phyloP scores from a whole-genome alignment of 1,140 invertebrate species.

The Thaumetopoea pityocampa region DNA sequence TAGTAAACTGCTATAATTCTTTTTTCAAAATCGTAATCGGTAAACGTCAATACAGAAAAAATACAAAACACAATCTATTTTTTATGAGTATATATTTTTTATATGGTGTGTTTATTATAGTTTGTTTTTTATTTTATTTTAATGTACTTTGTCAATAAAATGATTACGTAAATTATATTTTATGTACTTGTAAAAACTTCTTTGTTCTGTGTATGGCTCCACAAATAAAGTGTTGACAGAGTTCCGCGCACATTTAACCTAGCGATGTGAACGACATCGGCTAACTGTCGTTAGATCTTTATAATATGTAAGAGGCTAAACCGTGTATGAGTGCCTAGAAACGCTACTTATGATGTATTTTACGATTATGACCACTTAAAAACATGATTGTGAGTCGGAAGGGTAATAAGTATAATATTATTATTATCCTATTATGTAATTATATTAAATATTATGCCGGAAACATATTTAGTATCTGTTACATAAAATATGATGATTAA shows the following conservation, averaged over 20 bases:
- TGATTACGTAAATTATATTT: no score
- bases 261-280: conserved; percentile 33
- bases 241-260: conserved; percentile 24
- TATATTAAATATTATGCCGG: conserved; percentile 32
- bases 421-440: conserved; percentile 43
- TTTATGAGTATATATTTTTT: no score
- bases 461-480: conserved; percentile 4
- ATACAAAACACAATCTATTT: no score
- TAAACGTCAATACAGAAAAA: no score
- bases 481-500: no score
- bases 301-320: conserved; percentile 49
- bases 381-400: conserved; percentile 66
- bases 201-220: conserved; percentile 8
- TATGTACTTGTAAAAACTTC: no score
- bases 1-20: no score
- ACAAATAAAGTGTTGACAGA: conserved; percentile 20
- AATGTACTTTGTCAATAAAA: no score
- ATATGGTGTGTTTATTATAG: no score
- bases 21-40: no score
- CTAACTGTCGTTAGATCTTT: conserved; percentile 29
- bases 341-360: conserved; percentile 69
- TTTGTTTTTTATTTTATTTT: no score
- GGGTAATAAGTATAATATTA: conserved; percentile 58
- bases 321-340: conserved; percentile 65
- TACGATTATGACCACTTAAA: conserved; percentile 58